Evolutionary conservation across 2,113 vertebrate genomes (phyloP), one percentile per base, ranked within the genome.

Genomic region (Thunnus thynnus): DNA sequence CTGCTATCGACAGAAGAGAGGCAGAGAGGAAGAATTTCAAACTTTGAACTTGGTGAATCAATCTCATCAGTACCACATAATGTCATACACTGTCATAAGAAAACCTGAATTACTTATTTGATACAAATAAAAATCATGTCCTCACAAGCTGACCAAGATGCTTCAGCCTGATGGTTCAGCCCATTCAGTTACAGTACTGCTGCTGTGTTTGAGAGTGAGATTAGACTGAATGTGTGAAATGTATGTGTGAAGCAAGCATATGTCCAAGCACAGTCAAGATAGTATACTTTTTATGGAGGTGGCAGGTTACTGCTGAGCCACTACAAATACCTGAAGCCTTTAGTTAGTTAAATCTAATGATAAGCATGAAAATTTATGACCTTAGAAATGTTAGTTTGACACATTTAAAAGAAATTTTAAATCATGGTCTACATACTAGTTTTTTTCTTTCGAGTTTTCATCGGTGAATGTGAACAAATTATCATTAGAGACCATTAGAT

Each of bases 111-210:
- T 50, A 41, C 36, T 41, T 41, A 9, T 41, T 41, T 41, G 9
- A 41, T 41, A 9, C 36, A 8, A 41, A 7, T 8, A 41, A 41
- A 41, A 30, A 30, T 30, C 2, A 30, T 30, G 2, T 30, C 27
- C 27, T 30, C 27, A 30, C 27, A 30, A 30, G 27, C 25, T 60
- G 3, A 67, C 46, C 20, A 54, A 70, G 44, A 62, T 61, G 9
- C 58, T 76, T 58, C 41, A 67, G 14, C 13, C 63, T 20, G 63
- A 44, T 57, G 44, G 41, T 67, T 77, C 47, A 32, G 57, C n/a
- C 22, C 50, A 47, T 78, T 13, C 27, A 41, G 9, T 9, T 41
- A 41, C 8, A 41, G 7, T 41, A 9, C 17, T 18, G 13, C 16
- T 22, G 22, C 18, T 25, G 16, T 62, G 36, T 41, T 41, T 41